Percentiles rank a stretch among this genome's conserved stretches.
These are phyloP conservation scores for Anguilla obscura DNA, from an alignment of 2,797 vertebrate species.

Conservation along the genomic window DNA sequence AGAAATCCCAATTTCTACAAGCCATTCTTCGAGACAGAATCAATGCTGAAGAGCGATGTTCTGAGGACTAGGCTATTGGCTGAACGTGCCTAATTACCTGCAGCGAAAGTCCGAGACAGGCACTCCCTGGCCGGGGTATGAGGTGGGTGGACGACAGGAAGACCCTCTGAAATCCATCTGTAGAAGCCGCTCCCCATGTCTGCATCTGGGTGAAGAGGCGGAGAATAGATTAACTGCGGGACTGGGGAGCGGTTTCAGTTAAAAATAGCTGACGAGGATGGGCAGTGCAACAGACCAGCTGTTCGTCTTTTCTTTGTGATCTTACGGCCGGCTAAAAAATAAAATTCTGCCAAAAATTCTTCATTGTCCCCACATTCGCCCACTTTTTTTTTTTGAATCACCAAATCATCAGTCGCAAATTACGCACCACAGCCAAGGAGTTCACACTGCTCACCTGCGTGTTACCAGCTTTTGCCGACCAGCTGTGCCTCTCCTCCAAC, in stretches of 20 bases:
- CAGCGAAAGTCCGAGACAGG: not conserved
- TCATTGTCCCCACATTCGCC: too few relatives aligned
- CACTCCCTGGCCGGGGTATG: not conserved
- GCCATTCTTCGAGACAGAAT: slow-evolving; percentile 47
- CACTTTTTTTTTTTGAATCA: too few relatives aligned
- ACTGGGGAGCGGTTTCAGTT: not conserved
- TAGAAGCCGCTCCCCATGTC: not conserved
- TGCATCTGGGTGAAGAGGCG: not conserved
- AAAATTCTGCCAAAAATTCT: not conserved
- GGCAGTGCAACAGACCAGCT: not conserved
- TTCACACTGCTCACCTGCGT: too few relatives aligned
- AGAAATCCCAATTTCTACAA: slow-evolving; percentile 50
- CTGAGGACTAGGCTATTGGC: not conserved
- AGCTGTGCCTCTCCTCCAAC: too few relatives aligned
- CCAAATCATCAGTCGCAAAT: not conserved
- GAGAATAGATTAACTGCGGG: not conserved
- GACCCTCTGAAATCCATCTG: not conserved
- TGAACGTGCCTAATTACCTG: slow-evolving; percentile 19
- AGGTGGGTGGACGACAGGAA: not conserved
- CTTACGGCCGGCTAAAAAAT: not conserved
- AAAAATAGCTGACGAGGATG: not conserved
- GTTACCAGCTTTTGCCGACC: too few relatives aligned
- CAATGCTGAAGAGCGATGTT: slow-evolving; percentile 51
- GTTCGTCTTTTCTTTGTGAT: not conserved
- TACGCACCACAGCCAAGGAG: too few relatives aligned